These are phyloP conservation scores for Lacerta agilis DNA, from an alignment of 2,797 vertebrate genomes.

Conservation along the genomic window DNA sequence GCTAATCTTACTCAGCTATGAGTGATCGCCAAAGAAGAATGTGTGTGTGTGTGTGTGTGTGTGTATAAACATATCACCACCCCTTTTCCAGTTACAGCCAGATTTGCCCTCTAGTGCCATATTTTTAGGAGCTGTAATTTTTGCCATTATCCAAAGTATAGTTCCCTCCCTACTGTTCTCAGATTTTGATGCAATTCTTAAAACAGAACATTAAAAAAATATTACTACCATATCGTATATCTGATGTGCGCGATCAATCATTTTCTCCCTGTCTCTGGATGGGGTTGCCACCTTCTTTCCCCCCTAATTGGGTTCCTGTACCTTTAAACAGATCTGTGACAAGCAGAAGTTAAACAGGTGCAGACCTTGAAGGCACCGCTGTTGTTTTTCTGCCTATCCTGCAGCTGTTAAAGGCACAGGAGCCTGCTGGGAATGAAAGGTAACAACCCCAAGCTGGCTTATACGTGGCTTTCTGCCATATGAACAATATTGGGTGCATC, in stretches of 20 bases:
- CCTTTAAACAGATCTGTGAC: not conserved
- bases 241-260: not conserved
- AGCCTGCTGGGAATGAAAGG: not conserved
- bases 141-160: not conserved
- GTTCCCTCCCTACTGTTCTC: not conserved
- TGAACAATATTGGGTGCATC: not conserved
- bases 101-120: not conserved
- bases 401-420: not conserved
- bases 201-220: not conserved
- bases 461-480: not conserved
- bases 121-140: no score
- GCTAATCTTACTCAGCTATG: no score
- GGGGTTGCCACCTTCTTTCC: not conserved
- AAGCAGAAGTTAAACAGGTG: not conserved
- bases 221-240: not conserved
- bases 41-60: no score
- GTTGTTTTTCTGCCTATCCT: not conserved
- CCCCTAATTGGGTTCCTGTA: not conserved
- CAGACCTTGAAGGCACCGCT: not conserved
- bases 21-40: no score
- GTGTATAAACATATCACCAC: no score
- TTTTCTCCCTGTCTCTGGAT: not conserved
- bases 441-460: not conserved
- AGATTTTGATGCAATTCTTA: not conserved
- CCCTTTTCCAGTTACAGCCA: no score